Evolutionary conservation across 1,140 invertebrate genomes (phyloP).

Genomic region (Pantala flavescens): DNA sequence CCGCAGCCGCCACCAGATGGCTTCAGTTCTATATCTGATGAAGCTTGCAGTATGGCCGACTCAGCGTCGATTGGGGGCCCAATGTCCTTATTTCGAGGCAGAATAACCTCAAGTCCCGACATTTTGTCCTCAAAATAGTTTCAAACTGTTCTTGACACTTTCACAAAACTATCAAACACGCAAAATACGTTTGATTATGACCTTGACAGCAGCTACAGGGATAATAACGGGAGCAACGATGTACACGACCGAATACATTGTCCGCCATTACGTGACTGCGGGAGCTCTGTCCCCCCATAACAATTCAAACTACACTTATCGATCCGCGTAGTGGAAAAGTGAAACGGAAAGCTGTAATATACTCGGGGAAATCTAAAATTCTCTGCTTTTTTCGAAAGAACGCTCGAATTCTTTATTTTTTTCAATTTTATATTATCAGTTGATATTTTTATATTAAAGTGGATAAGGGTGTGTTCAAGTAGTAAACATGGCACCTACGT

Average conservation of each 20-base stretch:
- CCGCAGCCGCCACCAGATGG: neutral
- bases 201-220: neutral
- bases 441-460: neutral
- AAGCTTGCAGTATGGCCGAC: neutral
- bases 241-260: neutral
- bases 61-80: neutral
- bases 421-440: no score
- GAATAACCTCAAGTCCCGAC: neutral
- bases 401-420: no score
- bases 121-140: neutral
- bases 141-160: neutral
- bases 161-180: neutral
- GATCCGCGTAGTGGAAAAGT: neutral
- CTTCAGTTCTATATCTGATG: neutral
- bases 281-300: neutral
- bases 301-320: neutral
- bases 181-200: neutral
- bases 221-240: neutral
- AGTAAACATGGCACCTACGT: neutral
- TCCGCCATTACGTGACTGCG: slow-evolving; percentile 5
- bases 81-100: neutral
- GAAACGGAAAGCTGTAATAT: no score
- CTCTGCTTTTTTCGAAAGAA: no score
- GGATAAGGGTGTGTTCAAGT: neutral
- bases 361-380: no score